Evolutionary conservation across 2,888 invertebrate genomes (phyloP).

Genomic region (Gerosis bhagava): DNA sequence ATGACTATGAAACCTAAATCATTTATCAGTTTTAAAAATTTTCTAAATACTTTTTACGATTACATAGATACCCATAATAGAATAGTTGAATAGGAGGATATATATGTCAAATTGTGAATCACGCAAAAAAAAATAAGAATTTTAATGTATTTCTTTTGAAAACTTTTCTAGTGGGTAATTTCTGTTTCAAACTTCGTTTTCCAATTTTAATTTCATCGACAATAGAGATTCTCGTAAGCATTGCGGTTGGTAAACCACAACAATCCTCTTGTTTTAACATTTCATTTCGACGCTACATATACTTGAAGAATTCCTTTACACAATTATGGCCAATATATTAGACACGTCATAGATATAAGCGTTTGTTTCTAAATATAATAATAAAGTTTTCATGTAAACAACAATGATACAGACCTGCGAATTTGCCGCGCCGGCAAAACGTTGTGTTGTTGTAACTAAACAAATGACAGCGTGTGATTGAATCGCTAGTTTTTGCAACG

Average conservation of each 20-base stretch:
- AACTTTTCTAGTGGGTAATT: too few species aligned
- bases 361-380: neutral
- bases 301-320: neutral
- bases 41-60: too few species aligned
- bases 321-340: slow-evolving; percentile 28
- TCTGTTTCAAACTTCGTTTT: neutral
- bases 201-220: neutral
- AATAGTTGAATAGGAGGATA: too few species aligned
- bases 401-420: slow-evolving; percentile 62
- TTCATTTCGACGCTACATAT: slow-evolving; percentile 33
- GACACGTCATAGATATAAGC: neutral
- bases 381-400: slow-evolving; percentile 16
- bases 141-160: too few species aligned
- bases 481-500: slow-evolving; percentile 43
- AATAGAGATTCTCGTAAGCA: slow-evolving; percentile 26
- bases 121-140: too few species aligned
- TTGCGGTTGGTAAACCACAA: slow-evolving; percentile 53
- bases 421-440: slow-evolving; percentile 54
- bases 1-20: too few species aligned
- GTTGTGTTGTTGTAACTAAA: slow-evolving; percentile 51
- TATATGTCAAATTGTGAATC: too few species aligned
- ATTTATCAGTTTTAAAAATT: too few species aligned
- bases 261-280: slow-evolving; percentile 43
- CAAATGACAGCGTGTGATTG: slow-evolving; percentile 54
- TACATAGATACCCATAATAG: too few species aligned